Conservation (phyloP, 2,797 vertebrate genomes). For the Ptychobarbus kaznakovi region DNA sequence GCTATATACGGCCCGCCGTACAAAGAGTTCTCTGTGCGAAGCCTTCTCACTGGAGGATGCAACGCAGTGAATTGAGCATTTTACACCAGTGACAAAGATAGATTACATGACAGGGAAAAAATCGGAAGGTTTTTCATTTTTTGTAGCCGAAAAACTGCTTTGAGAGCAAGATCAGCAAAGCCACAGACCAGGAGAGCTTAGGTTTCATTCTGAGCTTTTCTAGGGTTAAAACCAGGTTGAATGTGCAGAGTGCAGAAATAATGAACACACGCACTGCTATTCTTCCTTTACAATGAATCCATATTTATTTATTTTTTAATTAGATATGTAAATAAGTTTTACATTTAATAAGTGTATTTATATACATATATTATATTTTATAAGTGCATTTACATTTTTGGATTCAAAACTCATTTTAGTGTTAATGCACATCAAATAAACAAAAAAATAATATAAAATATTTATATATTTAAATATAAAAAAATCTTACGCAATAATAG, state of each 20-base stretch:
- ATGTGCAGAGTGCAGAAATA: neutral
- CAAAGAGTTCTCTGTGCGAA: conserved; percentile 54
- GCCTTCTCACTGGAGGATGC: conserved; percentile 29
- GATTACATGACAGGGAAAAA: conserved; percentile 56
- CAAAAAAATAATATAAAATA: no score
- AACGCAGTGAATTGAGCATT: conserved; percentile 54
- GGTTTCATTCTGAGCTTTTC: conserved; percentile 24
- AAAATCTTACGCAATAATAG: no score
- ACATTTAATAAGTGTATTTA: neutral
- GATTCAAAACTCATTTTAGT: neutral
- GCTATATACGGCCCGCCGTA: conserved; percentile 35
- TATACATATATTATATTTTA: neutral
- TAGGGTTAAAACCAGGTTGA: conserved; percentile 23
- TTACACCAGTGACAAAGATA: conserved; percentile 61
- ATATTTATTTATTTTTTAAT: neutral
- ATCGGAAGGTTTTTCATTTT: neutral
- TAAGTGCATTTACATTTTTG: neutral
- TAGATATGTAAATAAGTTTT: neutral
- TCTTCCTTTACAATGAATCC: neutral
- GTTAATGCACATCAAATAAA: neutral
- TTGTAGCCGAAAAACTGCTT: conserved; percentile 31
- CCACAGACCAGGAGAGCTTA: conserved; percentile 28
- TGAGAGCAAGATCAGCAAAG: conserved; percentile 48
- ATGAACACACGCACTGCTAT: neutral
- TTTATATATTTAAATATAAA: no score